Evolutionary conservation across 53 echinoderm and acorn worm genomes (phyloP), one percentile per base, ranked within the genome.

Genomic region (Pentamera pediparva): DNA sequence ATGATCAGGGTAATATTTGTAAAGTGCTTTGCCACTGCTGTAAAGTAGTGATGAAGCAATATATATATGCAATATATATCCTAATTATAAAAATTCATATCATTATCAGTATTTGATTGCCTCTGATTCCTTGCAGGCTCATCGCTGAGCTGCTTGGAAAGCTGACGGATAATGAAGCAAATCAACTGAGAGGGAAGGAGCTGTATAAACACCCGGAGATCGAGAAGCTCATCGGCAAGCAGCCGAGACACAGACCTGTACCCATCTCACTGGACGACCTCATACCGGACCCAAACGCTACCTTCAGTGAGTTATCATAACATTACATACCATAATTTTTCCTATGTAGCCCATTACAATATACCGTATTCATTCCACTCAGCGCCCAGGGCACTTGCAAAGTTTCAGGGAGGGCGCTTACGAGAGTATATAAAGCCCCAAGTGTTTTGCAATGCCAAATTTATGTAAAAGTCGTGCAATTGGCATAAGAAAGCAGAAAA

Each of bases 171-270:
- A 30, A 65, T 48, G 96, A 95, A 31, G 85, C 81, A 69, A 82
- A 79, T 20, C 64, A 79, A 19, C 82, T 95, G 2, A 75, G 83
- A 31, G 63, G 78, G 28, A 79, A 78, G 30, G 87, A 87, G 5
- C 85, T 91, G 65, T 85, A 85, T 75, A 87, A 91, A 35, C 78
- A 85, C 56, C 83, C 82, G 25, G 96, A 88, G 34, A 85, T 95
- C 32, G 49, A 82, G 59, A 67, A 82, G 32, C 86, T 91, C 69
- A 82, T 95, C 52, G 84, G 86, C 37, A 81, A 86, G 38, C 83
- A 84, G 0, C 70, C 65, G 1, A 67, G 29, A 26, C 45, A 25
- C 26, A 41, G 67, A 67, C 45, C 67, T 1, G 39, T 47, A 24
- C 67, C 67, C 3, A 67, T 67, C 24, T 67, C 67, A 25, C 0